Conservation (phyloP, 1,140 invertebrate species). For the Drosophila tristis region DNA sequence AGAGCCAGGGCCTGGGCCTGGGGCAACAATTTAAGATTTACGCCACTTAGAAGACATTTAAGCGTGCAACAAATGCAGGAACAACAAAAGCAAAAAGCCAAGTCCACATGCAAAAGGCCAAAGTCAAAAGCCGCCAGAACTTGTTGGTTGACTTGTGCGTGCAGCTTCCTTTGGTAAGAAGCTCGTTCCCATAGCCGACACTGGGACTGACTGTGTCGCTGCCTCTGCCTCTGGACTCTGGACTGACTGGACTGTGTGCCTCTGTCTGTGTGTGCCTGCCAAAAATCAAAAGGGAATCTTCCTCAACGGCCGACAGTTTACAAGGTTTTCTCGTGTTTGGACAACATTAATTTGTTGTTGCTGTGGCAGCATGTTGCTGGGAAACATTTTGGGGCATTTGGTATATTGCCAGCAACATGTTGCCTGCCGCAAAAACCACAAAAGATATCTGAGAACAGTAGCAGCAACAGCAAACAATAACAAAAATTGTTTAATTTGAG, state of each 20-base stretch:
- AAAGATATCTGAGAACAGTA: constrained; percentile 54
- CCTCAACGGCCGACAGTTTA: constrained; percentile 55
- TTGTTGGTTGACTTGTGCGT: constrained; percentile 42
- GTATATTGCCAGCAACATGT: constrained; percentile 46
- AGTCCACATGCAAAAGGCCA: constrained; percentile 40
- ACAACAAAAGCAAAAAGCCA: constrained; percentile 28
- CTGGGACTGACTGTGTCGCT: background rate
- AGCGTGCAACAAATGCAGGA: constrained; percentile 65
- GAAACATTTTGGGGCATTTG: constrained; percentile 34
- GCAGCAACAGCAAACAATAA: constrained; percentile 60
- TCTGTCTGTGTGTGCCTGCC: constrained; percentile 22
- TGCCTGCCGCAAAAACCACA: constrained; percentile 50
- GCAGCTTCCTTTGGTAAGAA: constrained; percentile 27
- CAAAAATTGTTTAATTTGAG: constrained; percentile 73
- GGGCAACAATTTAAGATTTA: constrained; percentile 75
- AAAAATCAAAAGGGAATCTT: constrained; percentile 46
- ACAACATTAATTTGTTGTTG: constrained; percentile 66
- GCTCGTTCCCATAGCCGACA: constrained; percentile 49
- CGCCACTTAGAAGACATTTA: constrained; percentile 74
- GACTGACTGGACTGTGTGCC: background rate
- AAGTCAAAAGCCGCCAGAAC: constrained; percentile 54
- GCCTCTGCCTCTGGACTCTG: background rate
- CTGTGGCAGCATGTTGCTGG: constrained; percentile 10
- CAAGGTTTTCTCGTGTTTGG: constrained; percentile 67
- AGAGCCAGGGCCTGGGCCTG: constrained; percentile 46